Evolutionary conservation across 2,113 vertebrate species (phyloP).

Genomic region (Apistogramma diplotaenia): DNA sequence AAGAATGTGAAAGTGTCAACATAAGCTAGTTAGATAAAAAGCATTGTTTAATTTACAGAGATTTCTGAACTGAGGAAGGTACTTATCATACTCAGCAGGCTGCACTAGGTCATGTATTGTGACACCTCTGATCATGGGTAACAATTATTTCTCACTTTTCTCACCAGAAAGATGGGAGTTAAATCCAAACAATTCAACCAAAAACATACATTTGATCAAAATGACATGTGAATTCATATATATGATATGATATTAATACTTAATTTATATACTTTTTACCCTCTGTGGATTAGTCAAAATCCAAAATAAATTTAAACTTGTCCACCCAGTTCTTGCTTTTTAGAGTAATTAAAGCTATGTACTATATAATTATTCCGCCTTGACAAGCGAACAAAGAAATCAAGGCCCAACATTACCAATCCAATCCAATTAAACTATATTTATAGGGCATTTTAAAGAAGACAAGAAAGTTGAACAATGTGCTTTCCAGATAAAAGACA

Average conservation of each 20-base stretch:
- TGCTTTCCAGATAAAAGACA: too few relatives aligned
- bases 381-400: neutral
- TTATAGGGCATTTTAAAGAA: too few relatives aligned
- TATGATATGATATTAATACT: neutral
- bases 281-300: neutral
- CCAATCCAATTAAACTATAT: too few relatives aligned
- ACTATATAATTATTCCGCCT: accelerated
- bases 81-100: neutral
- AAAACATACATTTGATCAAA: too few relatives aligned
- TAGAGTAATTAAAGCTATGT: neutral
- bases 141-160: too few relatives aligned
- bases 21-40: neutral
- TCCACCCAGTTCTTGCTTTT: neutral
- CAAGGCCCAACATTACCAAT: too few relatives aligned
- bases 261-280: too few relatives aligned
- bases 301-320: neutral
- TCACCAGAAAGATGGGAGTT: too few relatives aligned
- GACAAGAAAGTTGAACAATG: too few relatives aligned
- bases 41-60: neutral
- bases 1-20: neutral
- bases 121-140: too few relatives aligned
- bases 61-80: neutral
- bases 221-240: too few relatives aligned
- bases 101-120: neutral
- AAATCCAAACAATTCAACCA: too few relatives aligned